Evolutionary conservation across 2,797 vertebrate genomes (phyloP).

Genomic region (Fundulus diaphanus): DNA sequence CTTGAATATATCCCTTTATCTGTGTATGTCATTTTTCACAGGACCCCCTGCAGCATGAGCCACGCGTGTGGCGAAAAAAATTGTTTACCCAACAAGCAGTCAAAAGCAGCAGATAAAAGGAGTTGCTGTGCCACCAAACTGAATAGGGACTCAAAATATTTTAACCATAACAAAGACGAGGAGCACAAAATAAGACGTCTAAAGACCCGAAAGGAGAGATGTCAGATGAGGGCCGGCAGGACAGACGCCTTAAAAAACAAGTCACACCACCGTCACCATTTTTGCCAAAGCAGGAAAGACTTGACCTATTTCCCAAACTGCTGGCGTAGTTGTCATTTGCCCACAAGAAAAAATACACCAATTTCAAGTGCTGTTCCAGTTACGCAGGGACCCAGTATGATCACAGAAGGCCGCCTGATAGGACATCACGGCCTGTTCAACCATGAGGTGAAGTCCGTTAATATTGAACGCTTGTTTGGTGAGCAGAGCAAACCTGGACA

Average conservation of each 20-base stretch:
- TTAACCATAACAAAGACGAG: slow-evolving; percentile 16
- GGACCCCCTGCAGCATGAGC: slow-evolving; percentile 53
- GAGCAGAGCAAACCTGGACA: slow-evolving; percentile 54
- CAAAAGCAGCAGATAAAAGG: slow-evolving; percentile 39
- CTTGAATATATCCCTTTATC: neutral
- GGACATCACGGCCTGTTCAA: slow-evolving; percentile 88
- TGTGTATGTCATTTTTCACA: slow-evolving; percentile 40
- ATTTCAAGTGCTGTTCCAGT: slow-evolving; percentile 43
- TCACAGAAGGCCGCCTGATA: slow-evolving; percentile 86
- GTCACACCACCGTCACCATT: slow-evolving; percentile 27
- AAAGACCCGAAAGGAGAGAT: slow-evolving; percentile 78
- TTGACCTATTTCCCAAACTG: slow-evolving; percentile 27
- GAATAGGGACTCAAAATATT: slow-evolving; percentile 26
- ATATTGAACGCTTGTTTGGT: slow-evolving; percentile 86
- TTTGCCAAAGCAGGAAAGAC: slow-evolving; percentile 45
- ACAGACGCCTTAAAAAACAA: slow-evolving; percentile 41
- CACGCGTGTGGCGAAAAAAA: slow-evolving; percentile 38
- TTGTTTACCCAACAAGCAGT: slow-evolving; percentile 30
- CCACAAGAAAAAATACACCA: slow-evolving; percentile 40
- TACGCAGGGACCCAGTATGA: slow-evolving; percentile 78
- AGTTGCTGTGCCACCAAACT: slow-evolving; percentile 8
- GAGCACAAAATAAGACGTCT: slow-evolving; percentile 72
- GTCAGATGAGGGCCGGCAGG: slow-evolving; percentile 48
- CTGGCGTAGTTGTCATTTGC: slow-evolving; percentile 36
- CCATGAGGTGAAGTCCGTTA: slow-evolving; percentile 87